Base-by-base conservation (phyloP, 2,113 vertebrate species). In the Indicator maculatus region DNA sequence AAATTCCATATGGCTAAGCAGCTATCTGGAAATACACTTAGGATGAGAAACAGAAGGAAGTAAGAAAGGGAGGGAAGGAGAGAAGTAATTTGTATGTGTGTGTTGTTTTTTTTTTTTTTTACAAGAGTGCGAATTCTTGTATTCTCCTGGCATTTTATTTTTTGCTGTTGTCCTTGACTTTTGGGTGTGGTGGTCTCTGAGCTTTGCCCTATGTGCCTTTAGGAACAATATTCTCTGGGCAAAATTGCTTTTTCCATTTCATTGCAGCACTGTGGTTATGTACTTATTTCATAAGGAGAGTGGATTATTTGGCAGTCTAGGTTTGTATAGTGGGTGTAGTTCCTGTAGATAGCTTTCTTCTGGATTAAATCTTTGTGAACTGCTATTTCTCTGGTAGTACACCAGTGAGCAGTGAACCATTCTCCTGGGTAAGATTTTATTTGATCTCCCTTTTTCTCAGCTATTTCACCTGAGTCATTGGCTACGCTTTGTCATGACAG, bases 11-110 rank as follows among this genome's bases (percentile, higher is more conserved):
- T 12, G 91, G 58, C 85, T 94, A 81, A 93, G 72, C 55, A 86
- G 60, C 30, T 94, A 75, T 93, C 93, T 95, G 96, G 93, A 95
- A 97, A 95, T 91, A 66, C 72, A 65, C n/a, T 95, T 91, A 89
- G 76, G n/a, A 78, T 74, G 71, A 84, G 79, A 91, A 89, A 91
- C 67, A 89, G n/a, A 91, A 83, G 66, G 76, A 83, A 69, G 50
- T 16, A 20, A 90, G 61, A 30, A 85, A 88, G 79, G 65, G 44
- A 1, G 6, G 65, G 79, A 93, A 94, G 71, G 55, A 93, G 33
- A 90, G n/a, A 74, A 93, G 17, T 52, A 73, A 39, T 85, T 14
- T 83, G 39, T 76, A 2, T 79, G 14, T 53, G 41, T 69, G n/a
- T 74, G 27, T 39, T 41, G 18, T 28, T 11, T 4, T 6, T 18